Conservation (phyloP, 2,888 invertebrate genomes). For the Ptilodon capucinus region DNA sequence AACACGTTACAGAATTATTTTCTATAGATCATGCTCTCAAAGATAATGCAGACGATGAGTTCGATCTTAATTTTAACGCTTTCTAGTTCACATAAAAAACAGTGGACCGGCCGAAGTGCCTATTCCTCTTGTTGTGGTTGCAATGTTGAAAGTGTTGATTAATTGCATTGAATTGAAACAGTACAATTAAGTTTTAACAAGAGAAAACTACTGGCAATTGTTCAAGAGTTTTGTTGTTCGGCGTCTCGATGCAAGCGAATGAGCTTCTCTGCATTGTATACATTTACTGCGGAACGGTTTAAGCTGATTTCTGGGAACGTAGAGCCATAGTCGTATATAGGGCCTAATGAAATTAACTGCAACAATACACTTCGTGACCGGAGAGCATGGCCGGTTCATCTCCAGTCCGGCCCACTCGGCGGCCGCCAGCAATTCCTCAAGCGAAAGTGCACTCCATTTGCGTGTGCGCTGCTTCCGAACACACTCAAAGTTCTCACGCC, state of each 20-base stretch:
- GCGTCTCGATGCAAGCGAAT: constrained; percentile 10
- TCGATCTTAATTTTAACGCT: constrained; percentile 32
- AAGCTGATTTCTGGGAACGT: constrained; percentile 28
- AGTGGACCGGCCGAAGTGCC: constrained; percentile 5
- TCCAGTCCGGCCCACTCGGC: constrained; percentile 30
- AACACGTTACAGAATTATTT: constrained; percentile 42
- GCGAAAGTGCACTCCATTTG: constrained; percentile 75
- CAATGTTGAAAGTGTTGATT: constrained; percentile 28
- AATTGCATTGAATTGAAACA: constrained; percentile 40
- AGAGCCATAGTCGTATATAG: no score
- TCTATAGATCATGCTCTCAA: constrained; percentile 33
- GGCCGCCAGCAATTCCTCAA: constrained; percentile 55
- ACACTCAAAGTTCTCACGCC: constrained; percentile 64
- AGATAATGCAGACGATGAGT: constrained; percentile 34
- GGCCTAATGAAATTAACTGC: constrained; percentile 64
- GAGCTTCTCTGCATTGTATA: constrained; percentile 12
- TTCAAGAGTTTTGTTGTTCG: constrained; percentile 15
- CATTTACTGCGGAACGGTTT: constrained; percentile 13
- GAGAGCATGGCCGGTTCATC: constrained; percentile 29
- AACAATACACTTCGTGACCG: constrained; percentile 68
- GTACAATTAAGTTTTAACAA: constrained; percentile 34
- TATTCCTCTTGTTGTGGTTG: constrained; percentile 22
- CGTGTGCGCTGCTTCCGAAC: constrained; percentile 59
- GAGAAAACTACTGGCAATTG: constrained; percentile 33
- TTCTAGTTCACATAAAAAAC: constrained; percentile 31